Evolutionary conservation across 1,140 invertebrate genomes (phyloP).

Genomic region (Drosophila ambigua): DNA sequence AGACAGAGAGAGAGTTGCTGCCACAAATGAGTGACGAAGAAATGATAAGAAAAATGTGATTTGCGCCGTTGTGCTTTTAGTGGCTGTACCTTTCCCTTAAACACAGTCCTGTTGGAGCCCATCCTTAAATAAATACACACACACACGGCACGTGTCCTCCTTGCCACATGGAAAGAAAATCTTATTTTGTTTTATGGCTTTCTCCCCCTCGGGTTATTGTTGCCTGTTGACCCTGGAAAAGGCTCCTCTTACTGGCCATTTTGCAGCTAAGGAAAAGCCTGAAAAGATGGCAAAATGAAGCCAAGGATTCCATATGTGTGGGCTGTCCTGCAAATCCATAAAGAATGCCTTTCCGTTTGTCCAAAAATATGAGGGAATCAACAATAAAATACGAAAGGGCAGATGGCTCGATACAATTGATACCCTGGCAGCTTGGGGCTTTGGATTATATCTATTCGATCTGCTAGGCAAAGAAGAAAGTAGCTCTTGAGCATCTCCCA

Average conservation of each 20-base stretch:
- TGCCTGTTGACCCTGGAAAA: slow-evolving; percentile 15
- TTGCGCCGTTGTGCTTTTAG: slow-evolving; percentile 24
- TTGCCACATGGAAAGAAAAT: slow-evolving; percentile 32
- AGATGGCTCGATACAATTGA: slow-evolving; percentile 2
- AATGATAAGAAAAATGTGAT: slow-evolving; percentile 41
- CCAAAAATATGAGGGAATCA: slow-evolving; percentile 24
- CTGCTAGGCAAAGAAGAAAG: too few species aligned
- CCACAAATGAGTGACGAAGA: slow-evolving; percentile 32
- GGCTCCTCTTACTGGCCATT: not conserved
- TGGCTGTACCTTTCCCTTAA: slow-evolving; percentile 16
- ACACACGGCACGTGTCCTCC: slow-evolving; percentile 44
- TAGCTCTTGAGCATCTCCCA: too few species aligned
- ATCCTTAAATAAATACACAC: slow-evolving; percentile 18
- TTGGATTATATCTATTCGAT: too few species aligned
- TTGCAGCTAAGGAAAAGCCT: slow-evolving; percentile 8
- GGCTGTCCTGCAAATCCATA: slow-evolving; percentile 39
- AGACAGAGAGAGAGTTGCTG: slow-evolving; percentile 4
- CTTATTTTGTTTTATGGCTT: slow-evolving; percentile 67
- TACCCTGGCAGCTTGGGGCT: not conserved
- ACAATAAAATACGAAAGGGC: slow-evolving; percentile 4
- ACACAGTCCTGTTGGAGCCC: slow-evolving; percentile 1
- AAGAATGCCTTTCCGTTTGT: slow-evolving; percentile 54
- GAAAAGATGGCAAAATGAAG: slow-evolving; percentile 48
- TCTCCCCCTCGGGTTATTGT: slow-evolving; percentile 27
- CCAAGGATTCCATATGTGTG: slow-evolving; percentile 5